Evolutionary conservation across 1,140 invertebrate species (phyloP).

Genomic region (Pseudobourletiella spinata): DNA sequence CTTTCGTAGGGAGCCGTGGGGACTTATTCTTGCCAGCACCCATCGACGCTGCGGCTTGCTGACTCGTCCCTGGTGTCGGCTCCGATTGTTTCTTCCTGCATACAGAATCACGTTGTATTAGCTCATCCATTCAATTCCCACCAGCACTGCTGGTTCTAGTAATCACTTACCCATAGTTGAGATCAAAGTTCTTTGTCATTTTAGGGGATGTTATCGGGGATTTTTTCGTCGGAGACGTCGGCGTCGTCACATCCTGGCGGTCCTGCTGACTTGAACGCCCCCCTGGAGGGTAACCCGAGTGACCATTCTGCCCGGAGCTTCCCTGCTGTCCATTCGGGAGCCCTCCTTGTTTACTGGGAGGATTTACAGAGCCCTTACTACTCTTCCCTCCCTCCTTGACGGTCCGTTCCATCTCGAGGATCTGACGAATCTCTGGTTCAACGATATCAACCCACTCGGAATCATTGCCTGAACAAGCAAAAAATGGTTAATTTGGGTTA

Average conservation of each 20-base stretch:
- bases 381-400: background rate
- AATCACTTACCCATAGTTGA: slow-evolving; percentile 29
- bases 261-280: background rate
- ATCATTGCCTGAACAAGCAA: slow-evolving; percentile 54
- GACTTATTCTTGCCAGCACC: slow-evolving; percentile 23
- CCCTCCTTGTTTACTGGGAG: background rate
- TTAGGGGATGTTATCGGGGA: slow-evolving; percentile 23
- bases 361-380: background rate
- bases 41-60: slow-evolving; percentile 11
- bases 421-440: slow-evolving; percentile 65
- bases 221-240: background rate
- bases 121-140: background rate
- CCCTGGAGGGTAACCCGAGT: background rate
- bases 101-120: background rate
- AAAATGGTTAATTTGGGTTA: too few relatives aligned
- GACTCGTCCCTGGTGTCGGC: slow-evolving; percentile 23
- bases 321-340: background rate
- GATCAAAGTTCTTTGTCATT: slow-evolving; percentile 33
- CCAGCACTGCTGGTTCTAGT: background rate
- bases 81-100: slow-evolving; percentile 30
- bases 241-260: background rate
- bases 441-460: slow-evolving; percentile 76
- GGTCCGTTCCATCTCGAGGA: slow-evolving; percentile 50
- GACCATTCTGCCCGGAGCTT: background rate
- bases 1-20: slow-evolving; percentile 9